These are phyloP conservation scores for Semicossyphus pulcher DNA, from an alignment of 2,113 vertebrate species.

Conservation along the genomic window DNA sequence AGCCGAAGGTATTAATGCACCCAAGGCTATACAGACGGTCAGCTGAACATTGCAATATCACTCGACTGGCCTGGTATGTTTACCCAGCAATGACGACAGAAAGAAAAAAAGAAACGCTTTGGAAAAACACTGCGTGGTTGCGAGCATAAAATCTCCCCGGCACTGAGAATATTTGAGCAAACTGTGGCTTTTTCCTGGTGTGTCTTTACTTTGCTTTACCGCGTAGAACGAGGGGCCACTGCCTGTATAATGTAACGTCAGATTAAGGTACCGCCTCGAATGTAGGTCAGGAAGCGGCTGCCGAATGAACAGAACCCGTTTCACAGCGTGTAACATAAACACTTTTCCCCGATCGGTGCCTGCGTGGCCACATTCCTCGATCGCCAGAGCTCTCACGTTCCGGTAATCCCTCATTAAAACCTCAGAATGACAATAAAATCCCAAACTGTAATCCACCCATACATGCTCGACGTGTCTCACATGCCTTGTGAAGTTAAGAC, in stretches of 20 bases:
- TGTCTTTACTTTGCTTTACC: slow-evolving; percentile 34
- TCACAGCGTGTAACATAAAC: slow-evolving; percentile 11
- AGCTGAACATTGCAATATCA: slow-evolving; percentile 31
- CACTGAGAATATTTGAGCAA: slow-evolving; percentile 70
- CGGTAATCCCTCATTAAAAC: slow-evolving; percentile 26
- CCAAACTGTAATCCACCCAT: slow-evolving; percentile 23
- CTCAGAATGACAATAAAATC: slow-evolving; percentile 43
- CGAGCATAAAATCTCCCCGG: slow-evolving; percentile 32
- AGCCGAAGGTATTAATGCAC: slow-evolving; percentile 28
- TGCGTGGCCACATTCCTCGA: slow-evolving; percentile 31
- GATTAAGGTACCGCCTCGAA: slow-evolving; percentile 18
- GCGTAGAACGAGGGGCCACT: slow-evolving; percentile 1
- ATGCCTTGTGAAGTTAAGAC: slow-evolving; percentile 20
- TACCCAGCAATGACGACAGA: slow-evolving; percentile 24
- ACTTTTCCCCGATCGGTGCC: slow-evolving; percentile 4
- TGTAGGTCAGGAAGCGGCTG: slow-evolving; percentile 37
- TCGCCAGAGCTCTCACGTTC: slow-evolving; percentile 11
- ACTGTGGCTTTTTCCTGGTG: slow-evolving; percentile 22
- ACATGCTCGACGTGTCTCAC: slow-evolving; percentile 22
- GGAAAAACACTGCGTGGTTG: slow-evolving; percentile 31
- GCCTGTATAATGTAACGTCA: slow-evolving; percentile 7
- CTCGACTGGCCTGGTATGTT: slow-evolving; percentile 4
- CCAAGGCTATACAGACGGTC: slow-evolving; percentile 19
- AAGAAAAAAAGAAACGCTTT: slow-evolving; percentile 6
- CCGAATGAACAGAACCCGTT: slow-evolving; percentile 16